Evolutionary conservation across 1,140 invertebrate species (phyloP).

Genomic region (Atta texana): DNA sequence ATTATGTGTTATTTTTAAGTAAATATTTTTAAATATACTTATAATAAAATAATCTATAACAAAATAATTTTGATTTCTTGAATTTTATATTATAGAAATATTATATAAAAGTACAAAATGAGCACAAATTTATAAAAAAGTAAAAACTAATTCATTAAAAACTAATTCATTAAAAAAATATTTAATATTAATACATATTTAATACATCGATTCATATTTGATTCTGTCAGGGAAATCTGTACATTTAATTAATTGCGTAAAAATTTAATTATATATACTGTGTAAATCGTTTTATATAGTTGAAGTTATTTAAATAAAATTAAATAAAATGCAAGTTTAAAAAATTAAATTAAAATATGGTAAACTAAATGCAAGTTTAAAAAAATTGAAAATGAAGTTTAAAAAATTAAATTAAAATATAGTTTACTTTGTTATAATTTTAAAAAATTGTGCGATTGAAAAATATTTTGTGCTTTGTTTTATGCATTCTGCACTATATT

Average conservation of each 20-base stretch:
- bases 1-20: background rate
- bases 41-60: background rate
- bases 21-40: constrained; percentile 5
- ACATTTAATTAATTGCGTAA: background rate
- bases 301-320: background rate
- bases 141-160: background rate
- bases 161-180: background rate
- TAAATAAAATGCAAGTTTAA: background rate
- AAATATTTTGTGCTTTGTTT: background rate
- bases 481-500: background rate
- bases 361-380: background rate
- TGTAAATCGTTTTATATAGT: background rate
- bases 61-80: background rate
- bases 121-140: background rate
- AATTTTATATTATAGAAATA: background rate
- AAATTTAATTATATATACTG: background rate
- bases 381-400: background rate
- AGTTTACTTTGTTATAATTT: background rate
- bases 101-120: background rate
- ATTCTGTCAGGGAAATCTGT: background rate
- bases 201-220: background rate
- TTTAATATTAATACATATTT: background rate
- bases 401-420: background rate
- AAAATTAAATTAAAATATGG: too few relatives aligned
- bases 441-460: background rate